Evolutionary conservation across 92 coral and sea anemone genomes (phyloP).

Genomic region (Actinernus sp.): DNA sequence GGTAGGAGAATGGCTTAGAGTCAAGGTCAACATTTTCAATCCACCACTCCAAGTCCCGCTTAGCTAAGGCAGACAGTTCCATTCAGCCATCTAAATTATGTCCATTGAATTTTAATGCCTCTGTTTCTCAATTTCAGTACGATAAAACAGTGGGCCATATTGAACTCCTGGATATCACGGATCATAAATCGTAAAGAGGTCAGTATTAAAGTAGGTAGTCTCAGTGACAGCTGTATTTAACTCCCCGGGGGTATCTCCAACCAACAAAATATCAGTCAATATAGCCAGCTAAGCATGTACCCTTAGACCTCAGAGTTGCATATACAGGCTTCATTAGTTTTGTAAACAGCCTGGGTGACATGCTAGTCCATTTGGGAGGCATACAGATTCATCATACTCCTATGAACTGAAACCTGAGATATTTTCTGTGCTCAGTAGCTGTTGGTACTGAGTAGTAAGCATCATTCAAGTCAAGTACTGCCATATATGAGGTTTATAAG

Average conservation of each 20-base stretch:
- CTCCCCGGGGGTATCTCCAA: background rate
- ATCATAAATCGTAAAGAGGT: background rate
- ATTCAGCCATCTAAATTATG: conserved; percentile 25
- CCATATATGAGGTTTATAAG: conserved; percentile 39
- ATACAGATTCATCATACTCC: conserved; percentile 38
- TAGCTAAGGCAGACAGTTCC: conserved; percentile 18
- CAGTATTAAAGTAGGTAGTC: background rate
- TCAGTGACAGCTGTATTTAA: background rate
- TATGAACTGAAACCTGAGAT: conserved; percentile 43
- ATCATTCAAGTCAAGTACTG: conserved; percentile 52
- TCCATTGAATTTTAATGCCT: conserved; percentile 13
- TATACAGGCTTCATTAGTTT: conserved; percentile 11
- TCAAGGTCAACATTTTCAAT: conserved; percentile 5
- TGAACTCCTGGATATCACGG: conserved; percentile 17
- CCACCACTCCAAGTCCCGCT: conserved; percentile 41
- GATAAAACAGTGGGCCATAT: conserved; percentile 44
- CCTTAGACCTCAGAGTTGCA: background rate
- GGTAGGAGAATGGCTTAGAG: conserved; percentile 6
- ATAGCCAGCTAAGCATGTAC: background rate
- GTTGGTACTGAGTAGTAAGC: conserved; percentile 65
- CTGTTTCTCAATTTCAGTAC: conserved; percentile 47
- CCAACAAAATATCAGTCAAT: background rate
- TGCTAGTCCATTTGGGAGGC: conserved; percentile 49
- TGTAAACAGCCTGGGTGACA: conserved; percentile 20
- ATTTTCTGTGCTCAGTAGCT: conserved; percentile 39